These are phyloP conservation scores for Scalopus aquaticus DNA, from an alignment of 2,113 vertebrate genomes.

Conservation along the genomic window DNA sequence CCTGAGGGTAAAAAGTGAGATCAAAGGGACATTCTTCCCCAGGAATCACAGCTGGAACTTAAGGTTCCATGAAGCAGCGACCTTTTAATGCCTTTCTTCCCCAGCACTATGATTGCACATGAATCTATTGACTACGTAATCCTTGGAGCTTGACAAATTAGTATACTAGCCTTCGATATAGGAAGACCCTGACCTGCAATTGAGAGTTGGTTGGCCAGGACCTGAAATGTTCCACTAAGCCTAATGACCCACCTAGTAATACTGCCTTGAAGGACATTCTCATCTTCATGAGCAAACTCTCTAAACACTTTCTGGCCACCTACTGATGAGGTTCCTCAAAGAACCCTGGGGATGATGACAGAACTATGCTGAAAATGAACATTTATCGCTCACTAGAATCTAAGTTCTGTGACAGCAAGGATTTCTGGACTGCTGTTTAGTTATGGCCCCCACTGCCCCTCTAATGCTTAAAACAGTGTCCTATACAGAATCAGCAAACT, in stretches of 20 bases:
- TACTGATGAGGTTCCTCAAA: background rate
- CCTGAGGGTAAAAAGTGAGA: background rate
- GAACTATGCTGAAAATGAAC: background rate
- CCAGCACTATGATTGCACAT: background rate
- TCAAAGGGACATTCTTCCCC: background rate
- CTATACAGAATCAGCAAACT: background rate
- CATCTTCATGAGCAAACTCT: background rate
- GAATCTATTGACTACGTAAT: background rate
- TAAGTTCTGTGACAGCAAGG: background rate
- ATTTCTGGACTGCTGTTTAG: background rate
- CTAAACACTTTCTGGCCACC: background rate
- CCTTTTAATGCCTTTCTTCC: background rate
- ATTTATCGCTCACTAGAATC: background rate
- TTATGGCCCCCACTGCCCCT: background rate
- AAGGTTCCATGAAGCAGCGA: background rate
- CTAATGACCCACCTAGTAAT: background rate
- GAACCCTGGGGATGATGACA: background rate
- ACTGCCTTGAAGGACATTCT: background rate
- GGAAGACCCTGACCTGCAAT: background rate
- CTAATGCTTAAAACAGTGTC: background rate
- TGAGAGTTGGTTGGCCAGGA: conserved; percentile 27
- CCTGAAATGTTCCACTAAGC: background rate
- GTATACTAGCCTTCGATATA: background rate
- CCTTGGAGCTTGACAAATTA: background rate
- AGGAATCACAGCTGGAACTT: background rate